These are phyloP conservation scores for Nemopilema nomurai DNA, from an alignment of 30 jellyfish, hydroid and myxozoan species.

Conservation along the genomic window DNA sequence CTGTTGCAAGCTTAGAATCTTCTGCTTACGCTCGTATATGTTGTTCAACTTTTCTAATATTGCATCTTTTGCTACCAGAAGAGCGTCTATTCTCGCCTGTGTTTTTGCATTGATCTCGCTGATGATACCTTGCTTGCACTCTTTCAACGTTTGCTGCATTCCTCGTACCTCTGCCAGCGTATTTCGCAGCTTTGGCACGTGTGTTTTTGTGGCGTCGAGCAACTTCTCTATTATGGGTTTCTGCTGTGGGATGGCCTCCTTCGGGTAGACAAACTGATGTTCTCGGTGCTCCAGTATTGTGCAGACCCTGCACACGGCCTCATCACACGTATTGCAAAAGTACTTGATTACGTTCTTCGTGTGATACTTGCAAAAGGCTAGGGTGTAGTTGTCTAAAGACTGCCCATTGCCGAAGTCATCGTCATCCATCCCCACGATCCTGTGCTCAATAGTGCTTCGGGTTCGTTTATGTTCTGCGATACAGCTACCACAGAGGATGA, in stretches of 20 bases:
- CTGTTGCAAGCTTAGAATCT: constrained; percentile 85
- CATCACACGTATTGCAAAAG: constrained; percentile 97
- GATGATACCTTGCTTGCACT: constrained; percentile 73
- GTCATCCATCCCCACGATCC: constrained; percentile 74
- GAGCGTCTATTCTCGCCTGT: constrained; percentile 88
- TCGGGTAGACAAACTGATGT: constrained; percentile 96
- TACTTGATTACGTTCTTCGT: constrained; percentile 93
- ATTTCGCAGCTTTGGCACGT: constrained; percentile 68
- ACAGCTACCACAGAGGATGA: constrained; percentile 84
- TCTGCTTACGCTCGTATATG: constrained; percentile 78
- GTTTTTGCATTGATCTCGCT: constrained; percentile 87
- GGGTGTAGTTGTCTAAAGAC: constrained; percentile 84
- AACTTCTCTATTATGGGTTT: constrained; percentile 82
- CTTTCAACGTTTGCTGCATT: constrained; percentile 79
- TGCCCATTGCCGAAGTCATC: constrained; percentile 78
- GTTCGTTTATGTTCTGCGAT: constrained; percentile 92
- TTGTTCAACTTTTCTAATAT: constrained; percentile 69
- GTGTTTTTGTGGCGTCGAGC: constrained; percentile 75
- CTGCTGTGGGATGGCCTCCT: constrained; percentile 95
- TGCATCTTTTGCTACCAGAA: constrained; percentile 74
- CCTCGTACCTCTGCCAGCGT: constrained; percentile 74
- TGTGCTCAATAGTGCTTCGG: constrained; percentile 89
- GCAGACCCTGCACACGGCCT: constrained; percentile 96
- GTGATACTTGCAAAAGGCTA: constrained; percentile 93
- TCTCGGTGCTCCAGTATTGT: constrained; percentile 97